Evolutionary conservation across 1,140 invertebrate species (phyloP), one percentile per base, ranked within the genome.

Genomic region (Drosophila pachea): DNA sequence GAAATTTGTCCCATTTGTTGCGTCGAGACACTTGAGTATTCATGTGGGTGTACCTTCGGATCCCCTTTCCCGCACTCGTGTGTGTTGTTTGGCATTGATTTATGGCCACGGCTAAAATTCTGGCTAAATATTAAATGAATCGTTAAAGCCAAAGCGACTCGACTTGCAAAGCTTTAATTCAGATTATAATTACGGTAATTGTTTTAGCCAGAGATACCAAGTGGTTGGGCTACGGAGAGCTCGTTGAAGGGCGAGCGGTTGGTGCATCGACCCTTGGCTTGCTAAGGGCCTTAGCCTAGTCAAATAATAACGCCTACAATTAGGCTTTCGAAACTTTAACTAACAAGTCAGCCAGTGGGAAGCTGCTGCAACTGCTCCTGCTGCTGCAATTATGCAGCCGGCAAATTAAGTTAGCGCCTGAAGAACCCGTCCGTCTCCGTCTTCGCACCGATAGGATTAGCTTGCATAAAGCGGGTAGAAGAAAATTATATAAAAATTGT

Each of bases 1-100:
- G 81, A 86, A 86, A 86, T 86, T 86, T 86, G 81, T 86, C 81
- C 81, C 82, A 86, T 86, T 86, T 86, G 82, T 86, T 81, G 82
- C 74, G 33, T 86, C 59, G 69, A 86, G 76, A 86, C 81, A 84
- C 81, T 84, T 84, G 79, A 86, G 79, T 84, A 84, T 84, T 84
- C 79, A 84, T 84, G 86, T 76, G 81, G 79, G 76, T 66, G 50
- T 31, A 56, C 38, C 11, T 11, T 38, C 9, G 1, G 22, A 22
- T 22, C 16, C 29, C 38, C 29, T 22, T 1, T 9, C 31, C 12
- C 7, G 7, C 32, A 11, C 29, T 60, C 53, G 40, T 68, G 73
- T 66, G 64, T 63, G 66, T 68, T 79, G 81, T 68, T 76, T 86
- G 79, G 76, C 79, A 86, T 84, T 84, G 79, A 84, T 84, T 84